These are phyloP conservation scores for Zaprionus bogoriensis DNA, from an alignment of 2,888 invertebrate species.

Conservation along the genomic window DNA sequence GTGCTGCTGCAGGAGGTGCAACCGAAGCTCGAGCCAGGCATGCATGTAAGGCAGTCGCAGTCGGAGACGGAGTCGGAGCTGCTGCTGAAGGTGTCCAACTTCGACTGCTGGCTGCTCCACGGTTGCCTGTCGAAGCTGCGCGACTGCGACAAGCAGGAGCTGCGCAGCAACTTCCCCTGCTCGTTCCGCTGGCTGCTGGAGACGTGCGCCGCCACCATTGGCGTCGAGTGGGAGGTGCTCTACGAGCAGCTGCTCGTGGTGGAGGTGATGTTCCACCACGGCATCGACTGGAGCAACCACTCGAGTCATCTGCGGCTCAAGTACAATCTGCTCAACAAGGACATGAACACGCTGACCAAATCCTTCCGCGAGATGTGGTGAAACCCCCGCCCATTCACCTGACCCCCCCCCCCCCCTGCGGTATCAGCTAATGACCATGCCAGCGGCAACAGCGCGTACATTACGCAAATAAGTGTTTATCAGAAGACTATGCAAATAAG, in stretches of 20 bases:
- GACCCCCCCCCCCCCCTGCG: not conserved
- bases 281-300: slow-evolving; percentile 69
- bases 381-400: not conserved
- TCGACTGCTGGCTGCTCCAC: slow-evolving; percentile 81
- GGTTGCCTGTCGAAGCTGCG: slow-evolving; percentile 51
- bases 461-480: slow-evolving; percentile 60
- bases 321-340: slow-evolving; percentile 59
- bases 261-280: slow-evolving; percentile 79
- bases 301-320: slow-evolving; percentile 61
- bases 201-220: slow-evolving; percentile 79
- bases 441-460: slow-evolving; percentile 1
- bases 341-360: slow-evolving; percentile 62
- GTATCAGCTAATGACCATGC: not conserved
- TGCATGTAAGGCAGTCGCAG: not conserved
- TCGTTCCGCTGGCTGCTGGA: slow-evolving; percentile 82
- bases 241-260: slow-evolving; percentile 80
- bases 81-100: slow-evolving; percentile 73
- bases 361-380: slow-evolving; percentile 70
- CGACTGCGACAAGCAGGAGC: slow-evolving; percentile 50
- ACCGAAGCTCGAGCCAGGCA: not conserved
- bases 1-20: too few relatives aligned
- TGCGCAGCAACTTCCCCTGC: slow-evolving; percentile 72
- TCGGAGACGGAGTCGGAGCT: not conserved
- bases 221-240: slow-evolving; percentile 68
- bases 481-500: slow-evolving; percentile 32